phyloP scores from a whole-genome alignment of 2,888 invertebrate species.

The Amaurobius ferox region DNA sequence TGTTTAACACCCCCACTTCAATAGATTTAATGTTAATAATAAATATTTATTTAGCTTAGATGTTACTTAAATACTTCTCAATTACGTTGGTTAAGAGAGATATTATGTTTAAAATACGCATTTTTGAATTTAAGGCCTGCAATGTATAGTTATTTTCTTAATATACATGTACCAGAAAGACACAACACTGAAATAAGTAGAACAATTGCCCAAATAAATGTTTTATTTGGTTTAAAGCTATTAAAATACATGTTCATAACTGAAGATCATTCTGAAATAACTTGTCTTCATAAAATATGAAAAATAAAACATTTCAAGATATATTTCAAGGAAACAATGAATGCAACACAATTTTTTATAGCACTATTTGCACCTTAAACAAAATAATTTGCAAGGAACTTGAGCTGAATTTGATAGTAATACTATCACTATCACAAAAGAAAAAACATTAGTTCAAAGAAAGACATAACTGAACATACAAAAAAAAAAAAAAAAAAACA shows the following conservation, averaged over 20 bases:
- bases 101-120: too few species aligned
- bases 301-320: conserved; percentile 39
- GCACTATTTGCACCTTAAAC: not conserved
- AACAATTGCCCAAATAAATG: conserved; percentile 40
- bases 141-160: too few species aligned
- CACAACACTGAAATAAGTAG: not conserved
- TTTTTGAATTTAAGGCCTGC: too few species aligned
- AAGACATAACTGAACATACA: too few species aligned
- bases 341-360: conserved; percentile 30
- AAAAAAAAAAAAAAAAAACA: too few species aligned
- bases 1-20: too few species aligned
- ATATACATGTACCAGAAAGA: too few species aligned
- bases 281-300: conserved; percentile 15
- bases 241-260: conserved; percentile 40
- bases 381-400: not conserved
- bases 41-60: too few species aligned
- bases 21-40: too few species aligned
- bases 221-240: conserved; percentile 56
- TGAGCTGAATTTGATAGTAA: not conserved
- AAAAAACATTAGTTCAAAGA: not conserved
- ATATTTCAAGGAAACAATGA: too few species aligned
- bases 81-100: too few species aligned
- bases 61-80: too few species aligned
- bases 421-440: not conserved
- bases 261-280: not conserved